These are phyloP conservation scores for Hydriomena furcata DNA, from an alignment of 2,888 invertebrate genomes.

Conservation along the genomic window DNA sequence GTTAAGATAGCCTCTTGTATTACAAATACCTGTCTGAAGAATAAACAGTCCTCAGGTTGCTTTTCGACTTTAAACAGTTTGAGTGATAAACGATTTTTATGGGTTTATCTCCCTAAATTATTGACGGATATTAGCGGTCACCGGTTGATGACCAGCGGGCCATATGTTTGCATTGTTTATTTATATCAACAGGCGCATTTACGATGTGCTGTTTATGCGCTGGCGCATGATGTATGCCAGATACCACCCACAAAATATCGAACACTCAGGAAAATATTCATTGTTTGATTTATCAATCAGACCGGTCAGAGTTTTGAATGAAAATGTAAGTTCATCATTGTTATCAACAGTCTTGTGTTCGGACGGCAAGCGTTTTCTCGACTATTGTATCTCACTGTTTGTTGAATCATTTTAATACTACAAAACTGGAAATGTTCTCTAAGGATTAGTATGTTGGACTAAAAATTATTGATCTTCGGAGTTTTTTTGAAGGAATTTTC, in stretches of 20 bases:
- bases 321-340: no score
- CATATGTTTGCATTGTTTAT: slow-evolving; percentile 79
- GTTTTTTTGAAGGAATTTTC: no score
- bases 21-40: background rate
- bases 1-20: background rate
- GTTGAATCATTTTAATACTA: no score
- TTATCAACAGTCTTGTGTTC: no score
- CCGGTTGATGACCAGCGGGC: slow-evolving; percentile 55
- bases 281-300: slow-evolving; percentile 10
- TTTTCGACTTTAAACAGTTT: background rate
- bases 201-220: slow-evolving; percentile 56
- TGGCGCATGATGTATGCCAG: slow-evolving; percentile 65
- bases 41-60: background rate
- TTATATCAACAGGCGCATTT: slow-evolving; percentile 65
- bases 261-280: slow-evolving; percentile 12
- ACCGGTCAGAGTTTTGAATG: background rate
- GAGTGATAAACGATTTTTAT: background rate
- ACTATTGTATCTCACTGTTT: no score
- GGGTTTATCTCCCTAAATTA: slow-evolving; percentile 26
- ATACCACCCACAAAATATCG: slow-evolving; percentile 64
- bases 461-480: no score
- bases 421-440: no score
- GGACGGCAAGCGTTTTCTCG: no score
- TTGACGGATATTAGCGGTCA: slow-evolving; percentile 54
- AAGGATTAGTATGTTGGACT: no score